Conservation (phyloP, 2,113 vertebrate genomes). For the Mustela lutreola region DNA sequence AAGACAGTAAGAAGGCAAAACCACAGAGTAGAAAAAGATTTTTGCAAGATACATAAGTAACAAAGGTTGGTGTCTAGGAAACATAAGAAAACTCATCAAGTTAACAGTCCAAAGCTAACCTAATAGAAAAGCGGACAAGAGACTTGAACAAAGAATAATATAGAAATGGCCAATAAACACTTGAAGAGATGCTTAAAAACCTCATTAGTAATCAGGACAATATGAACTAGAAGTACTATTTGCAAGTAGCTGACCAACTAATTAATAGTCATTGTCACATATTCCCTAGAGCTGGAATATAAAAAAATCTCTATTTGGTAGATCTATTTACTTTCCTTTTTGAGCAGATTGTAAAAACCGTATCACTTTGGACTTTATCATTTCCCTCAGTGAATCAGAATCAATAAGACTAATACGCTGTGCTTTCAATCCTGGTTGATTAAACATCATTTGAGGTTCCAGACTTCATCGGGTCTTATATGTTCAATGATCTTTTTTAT, state of each 20-base stretch:
- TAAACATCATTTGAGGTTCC: background rate
- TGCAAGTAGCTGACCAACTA: background rate
- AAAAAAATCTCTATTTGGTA: background rate
- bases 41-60: background rate
- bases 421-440: background rate
- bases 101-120: background rate
- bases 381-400: background rate
- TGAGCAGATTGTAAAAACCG: conserved; percentile 1
- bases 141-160: background rate
- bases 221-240: background rate
- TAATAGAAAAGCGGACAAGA: background rate
- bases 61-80: background rate
- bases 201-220: background rate
- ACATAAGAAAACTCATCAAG: background rate
- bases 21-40: background rate
- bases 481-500: background rate
- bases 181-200: background rate
- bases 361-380: background rate
- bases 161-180: no score
- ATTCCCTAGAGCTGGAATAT: background rate
- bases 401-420: background rate
- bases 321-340: conserved; percentile 8
- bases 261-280: background rate
- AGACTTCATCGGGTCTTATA: background rate
- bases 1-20: conserved; percentile 28